phyloP scores from a whole-genome alignment of 2,888 invertebrate species.

The Caenorhabditis becei region DNA sequence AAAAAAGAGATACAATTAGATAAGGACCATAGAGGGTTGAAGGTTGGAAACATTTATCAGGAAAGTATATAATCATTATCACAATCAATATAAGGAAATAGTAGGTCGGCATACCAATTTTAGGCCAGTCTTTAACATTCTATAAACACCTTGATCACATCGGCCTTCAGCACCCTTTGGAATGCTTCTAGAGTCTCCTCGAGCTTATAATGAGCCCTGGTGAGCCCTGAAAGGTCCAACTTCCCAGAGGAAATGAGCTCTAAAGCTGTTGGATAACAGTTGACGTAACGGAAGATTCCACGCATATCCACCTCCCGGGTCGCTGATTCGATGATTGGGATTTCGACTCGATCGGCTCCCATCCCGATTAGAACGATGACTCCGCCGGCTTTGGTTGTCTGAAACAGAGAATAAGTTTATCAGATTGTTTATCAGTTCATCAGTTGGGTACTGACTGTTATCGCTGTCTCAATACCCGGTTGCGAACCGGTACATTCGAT shows the following conservation, averaged over 20 bases:
- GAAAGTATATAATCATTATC: no score
- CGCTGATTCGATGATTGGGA: constrained; percentile 90
- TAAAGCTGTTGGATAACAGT: constrained; percentile 84
- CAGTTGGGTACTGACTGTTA: constrained; percentile 52
- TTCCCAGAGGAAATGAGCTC: constrained; percentile 70
- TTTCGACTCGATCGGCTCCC: constrained; percentile 88
- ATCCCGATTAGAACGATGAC: constrained; percentile 91
- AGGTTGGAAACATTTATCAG: no score
- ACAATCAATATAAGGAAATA: no score
- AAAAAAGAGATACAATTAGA: not conserved
- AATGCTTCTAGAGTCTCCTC: constrained; percentile 76
- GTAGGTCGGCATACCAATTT: not conserved
- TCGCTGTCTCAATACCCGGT: constrained; percentile 69
- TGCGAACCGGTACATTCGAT: constrained; percentile 74
- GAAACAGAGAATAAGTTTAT: constrained; percentile 38
- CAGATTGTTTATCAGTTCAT: not conserved
- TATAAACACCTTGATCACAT: constrained; percentile 78
- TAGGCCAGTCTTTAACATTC: constrained; percentile 40
- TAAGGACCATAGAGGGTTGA: not conserved
- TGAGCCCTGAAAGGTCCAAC: constrained; percentile 68
- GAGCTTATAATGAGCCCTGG: constrained; percentile 73
- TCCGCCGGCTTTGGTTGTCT: constrained; percentile 93
- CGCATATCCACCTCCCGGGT: constrained; percentile 92
- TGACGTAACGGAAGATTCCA: constrained; percentile 94
- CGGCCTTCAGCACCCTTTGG: constrained; percentile 67